phyloP scores from a whole-genome alignment of 2,797 vertebrate species.

The Eospalax fontanierii region DNA sequence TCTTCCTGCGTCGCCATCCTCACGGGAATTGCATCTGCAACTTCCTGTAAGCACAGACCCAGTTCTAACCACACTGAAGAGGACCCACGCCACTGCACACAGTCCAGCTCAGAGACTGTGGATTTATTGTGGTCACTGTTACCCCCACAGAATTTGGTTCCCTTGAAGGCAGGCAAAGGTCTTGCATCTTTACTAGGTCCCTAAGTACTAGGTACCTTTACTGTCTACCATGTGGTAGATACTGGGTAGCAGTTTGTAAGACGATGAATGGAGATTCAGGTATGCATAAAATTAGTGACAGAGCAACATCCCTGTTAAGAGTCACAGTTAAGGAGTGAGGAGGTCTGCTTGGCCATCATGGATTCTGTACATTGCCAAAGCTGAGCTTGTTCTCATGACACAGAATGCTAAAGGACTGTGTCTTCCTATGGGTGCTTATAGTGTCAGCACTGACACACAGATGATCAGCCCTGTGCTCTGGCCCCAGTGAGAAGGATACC shows the following conservation, averaged over 20 bases:
- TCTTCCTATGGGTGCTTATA: neutral
- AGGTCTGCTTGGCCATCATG: slow-evolving; percentile 7
- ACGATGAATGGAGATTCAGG: neutral
- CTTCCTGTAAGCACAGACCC: neutral
- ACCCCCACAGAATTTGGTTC: neutral
- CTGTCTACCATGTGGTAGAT: neutral
- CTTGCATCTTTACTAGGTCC: neutral
- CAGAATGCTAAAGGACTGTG: neutral
- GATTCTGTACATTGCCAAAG: neutral
- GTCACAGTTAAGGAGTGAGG: neutral
- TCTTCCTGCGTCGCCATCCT: neutral
- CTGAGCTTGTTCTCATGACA: neutral
- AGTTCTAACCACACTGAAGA: neutral
- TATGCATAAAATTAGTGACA: neutral
- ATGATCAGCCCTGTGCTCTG: neutral
- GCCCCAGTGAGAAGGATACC: neutral
- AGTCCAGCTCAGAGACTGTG: too few relatives aligned
- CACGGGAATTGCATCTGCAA: neutral
- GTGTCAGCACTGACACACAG: neutral
- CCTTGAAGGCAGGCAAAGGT: neutral
- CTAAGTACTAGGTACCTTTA: too few relatives aligned
- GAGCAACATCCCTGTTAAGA: neutral
- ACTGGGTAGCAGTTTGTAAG: neutral
- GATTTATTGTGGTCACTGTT: neutral
- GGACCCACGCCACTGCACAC: too few relatives aligned